Evolutionary conservation across 1,140 invertebrate genomes (phyloP).

Genomic region (Laodelphax striatellus): DNA sequence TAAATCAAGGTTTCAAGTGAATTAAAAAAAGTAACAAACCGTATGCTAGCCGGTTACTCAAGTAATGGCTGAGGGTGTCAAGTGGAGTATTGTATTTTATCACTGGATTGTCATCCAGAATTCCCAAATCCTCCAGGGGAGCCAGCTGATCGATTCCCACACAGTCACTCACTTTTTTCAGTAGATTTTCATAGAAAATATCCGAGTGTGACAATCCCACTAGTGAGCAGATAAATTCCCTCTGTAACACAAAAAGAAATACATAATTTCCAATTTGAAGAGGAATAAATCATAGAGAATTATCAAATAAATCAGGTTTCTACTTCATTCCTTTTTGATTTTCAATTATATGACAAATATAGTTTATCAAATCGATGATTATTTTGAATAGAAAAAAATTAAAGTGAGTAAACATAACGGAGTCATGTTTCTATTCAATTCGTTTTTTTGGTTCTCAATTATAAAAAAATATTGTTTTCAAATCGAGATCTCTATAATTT

Average conservation of each 20-base stretch:
- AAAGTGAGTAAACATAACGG: too few species aligned
- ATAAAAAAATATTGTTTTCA: too few species aligned
- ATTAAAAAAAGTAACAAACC: conserved; percentile 36
- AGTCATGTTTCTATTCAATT: too few species aligned
- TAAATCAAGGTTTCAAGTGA: too few species aligned
- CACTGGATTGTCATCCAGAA: conserved; percentile 67
- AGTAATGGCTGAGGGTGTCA: conserved; percentile 82
- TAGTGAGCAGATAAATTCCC: conserved; percentile 75
- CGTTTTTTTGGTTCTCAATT: too few species aligned
- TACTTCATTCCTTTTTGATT: too few species aligned
- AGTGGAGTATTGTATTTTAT: conserved; percentile 77
- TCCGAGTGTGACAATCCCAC: conserved; percentile 72
- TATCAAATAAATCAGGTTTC: too few species aligned
- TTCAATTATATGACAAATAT: too few species aligned
- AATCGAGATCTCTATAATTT: too few species aligned
- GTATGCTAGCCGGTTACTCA: conserved; percentile 75
- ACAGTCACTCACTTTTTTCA: conserved; percentile 61
- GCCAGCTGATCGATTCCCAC: conserved; percentile 57
- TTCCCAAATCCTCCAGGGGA: conserved; percentile 71
- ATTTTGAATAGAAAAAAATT: too few species aligned
- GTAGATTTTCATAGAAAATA: conserved; percentile 90
- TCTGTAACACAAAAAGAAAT: conserved; percentile 35
- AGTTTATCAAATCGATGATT: too few species aligned
- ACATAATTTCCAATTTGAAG: not conserved
- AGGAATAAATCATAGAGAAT: not conserved